These are phyloP conservation scores for Calosoma granatense DNA, from an alignment of 1,140 invertebrate genomes.

Conservation along the genomic window DNA sequence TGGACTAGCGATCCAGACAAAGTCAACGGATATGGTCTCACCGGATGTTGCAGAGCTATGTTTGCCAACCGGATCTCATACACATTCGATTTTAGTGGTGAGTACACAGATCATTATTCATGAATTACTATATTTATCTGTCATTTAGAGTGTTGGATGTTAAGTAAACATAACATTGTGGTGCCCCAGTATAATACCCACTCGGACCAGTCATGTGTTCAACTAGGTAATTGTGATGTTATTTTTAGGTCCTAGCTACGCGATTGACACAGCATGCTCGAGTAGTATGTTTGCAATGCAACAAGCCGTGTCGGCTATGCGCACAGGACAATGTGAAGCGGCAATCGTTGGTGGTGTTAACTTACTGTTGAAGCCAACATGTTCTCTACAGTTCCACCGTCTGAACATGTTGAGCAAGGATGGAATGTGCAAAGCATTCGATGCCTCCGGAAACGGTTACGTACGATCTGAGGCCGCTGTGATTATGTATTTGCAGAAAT, in stretches of 20 bases:
- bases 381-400: constrained; percentile 85
- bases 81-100: constrained; percentile 77
- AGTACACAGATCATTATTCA: background rate
- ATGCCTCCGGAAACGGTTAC: constrained; percentile 82
- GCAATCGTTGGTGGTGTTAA: constrained; percentile 84
- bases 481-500: constrained; percentile 71
- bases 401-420: constrained; percentile 83
- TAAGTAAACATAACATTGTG: too few relatives aligned
- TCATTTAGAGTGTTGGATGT: too few relatives aligned
- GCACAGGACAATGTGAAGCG: constrained; percentile 77
- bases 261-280: constrained; percentile 92
- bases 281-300: constrained; percentile 82
- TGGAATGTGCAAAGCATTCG: constrained; percentile 90
- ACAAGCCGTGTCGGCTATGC: constrained; percentile 75
- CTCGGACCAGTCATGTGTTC: too few relatives aligned
- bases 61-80: constrained; percentile 93
- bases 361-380: constrained; percentile 76
- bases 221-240: constrained; percentile 8
- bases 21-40: constrained; percentile 85
- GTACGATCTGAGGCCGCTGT: constrained; percentile 83
- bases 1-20: constrained; percentile 64
- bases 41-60: constrained; percentile 88
- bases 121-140: background rate
- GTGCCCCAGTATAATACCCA: too few relatives aligned
- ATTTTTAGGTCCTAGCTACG: constrained; percentile 72